Evolutionary conservation across 1,140 invertebrate genomes (phyloP).

Genomic region (Drosophila ambigua): DNA sequence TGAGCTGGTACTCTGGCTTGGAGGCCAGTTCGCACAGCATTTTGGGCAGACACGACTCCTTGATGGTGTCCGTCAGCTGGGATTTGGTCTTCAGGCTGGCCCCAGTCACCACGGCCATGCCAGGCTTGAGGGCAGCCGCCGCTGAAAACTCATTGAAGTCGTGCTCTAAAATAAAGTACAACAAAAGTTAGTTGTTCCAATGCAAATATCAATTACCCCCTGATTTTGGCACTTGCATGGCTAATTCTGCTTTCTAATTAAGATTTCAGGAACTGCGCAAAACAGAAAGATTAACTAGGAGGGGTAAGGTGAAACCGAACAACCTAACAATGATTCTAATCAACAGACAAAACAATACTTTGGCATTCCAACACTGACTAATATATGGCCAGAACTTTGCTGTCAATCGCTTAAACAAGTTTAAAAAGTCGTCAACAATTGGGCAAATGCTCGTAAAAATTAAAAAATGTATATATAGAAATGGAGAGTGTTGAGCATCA

Average conservation of each 20-base stretch:
- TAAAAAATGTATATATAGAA: slow-evolving; percentile 23
- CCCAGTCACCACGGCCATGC: slow-evolving; percentile 40
- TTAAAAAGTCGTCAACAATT: slow-evolving; percentile 28
- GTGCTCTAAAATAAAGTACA: slow-evolving; percentile 50
- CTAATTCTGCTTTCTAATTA: slow-evolving; percentile 30
- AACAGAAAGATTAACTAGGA: slow-evolving; percentile 9
- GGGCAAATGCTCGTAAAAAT: slow-evolving; percentile 8
- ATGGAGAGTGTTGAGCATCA: slow-evolving; percentile 16
- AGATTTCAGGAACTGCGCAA: slow-evolving; percentile 43
- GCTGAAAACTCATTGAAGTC: slow-evolving; percentile 76
- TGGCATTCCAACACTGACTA: slow-evolving; percentile 28
- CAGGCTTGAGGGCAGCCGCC: slow-evolving; percentile 65
- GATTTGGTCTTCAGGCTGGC: slow-evolving; percentile 68
- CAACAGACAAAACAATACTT: slow-evolving; percentile 3
- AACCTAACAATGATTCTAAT: slow-evolving; percentile 21
- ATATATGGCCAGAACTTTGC: slow-evolving; percentile 21
- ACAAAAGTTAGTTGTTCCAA: slow-evolving; percentile 4
- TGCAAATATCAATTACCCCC: slow-evolving; percentile 7
- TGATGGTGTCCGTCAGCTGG: slow-evolving; percentile 77
- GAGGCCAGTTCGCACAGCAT: slow-evolving; percentile 90
- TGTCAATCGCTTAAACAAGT: slow-evolving; percentile 17
- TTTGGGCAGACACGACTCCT: slow-evolving; percentile 88
- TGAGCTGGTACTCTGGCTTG: slow-evolving; percentile 87
- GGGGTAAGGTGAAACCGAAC: neutral
- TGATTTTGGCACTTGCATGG: slow-evolving; percentile 25